Evolutionary conservation across 1,140 invertebrate genomes (phyloP).

Genomic region (Drosophila rufa): DNA sequence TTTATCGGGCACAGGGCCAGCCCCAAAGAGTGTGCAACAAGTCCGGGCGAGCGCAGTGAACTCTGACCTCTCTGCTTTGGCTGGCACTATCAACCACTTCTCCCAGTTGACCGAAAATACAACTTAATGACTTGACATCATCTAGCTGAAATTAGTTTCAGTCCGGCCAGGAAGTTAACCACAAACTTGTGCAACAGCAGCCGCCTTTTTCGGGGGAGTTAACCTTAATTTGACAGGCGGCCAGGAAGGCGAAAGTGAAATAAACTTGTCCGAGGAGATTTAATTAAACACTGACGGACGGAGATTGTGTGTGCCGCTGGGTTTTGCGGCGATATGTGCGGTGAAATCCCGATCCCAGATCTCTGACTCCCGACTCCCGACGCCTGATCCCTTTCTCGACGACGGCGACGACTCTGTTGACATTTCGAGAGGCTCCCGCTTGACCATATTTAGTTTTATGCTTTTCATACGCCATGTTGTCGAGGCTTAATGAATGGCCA

Average conservation of each 20-base stretch:
- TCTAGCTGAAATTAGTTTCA: slow-evolving; percentile 61
- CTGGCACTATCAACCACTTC: slow-evolving; percentile 16
- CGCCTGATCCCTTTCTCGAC: slow-evolving; percentile 27
- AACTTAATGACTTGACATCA: slow-evolving; percentile 59
- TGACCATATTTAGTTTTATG: slow-evolving; percentile 56
- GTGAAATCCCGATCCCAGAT: slow-evolving; percentile 23
- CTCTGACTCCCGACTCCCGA: neutral
- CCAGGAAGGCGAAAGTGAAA: slow-evolving; percentile 41
- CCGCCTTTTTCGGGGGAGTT: slow-evolving; percentile 12
- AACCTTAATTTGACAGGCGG: slow-evolving; percentile 69
- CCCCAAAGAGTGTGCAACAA: slow-evolving; percentile 42
- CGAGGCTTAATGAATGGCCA: slow-evolving; percentile 58
- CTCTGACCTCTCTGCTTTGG: slow-evolving; percentile 2
- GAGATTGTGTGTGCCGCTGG: slow-evolving; percentile 32
- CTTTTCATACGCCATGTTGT: slow-evolving; percentile 34
- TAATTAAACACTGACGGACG: slow-evolving; percentile 68
- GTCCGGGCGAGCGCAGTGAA: slow-evolving; percentile 15
- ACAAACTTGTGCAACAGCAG: slow-evolving; percentile 44
- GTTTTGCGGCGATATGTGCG: slow-evolving; percentile 22
- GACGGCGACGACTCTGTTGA: slow-evolving; percentile 47
- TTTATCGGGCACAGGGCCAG: neutral
- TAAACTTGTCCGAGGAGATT: slow-evolving; percentile 62
- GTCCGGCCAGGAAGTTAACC: slow-evolving; percentile 13
- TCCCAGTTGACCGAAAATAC: slow-evolving; percentile 54
- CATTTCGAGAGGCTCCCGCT: slow-evolving; percentile 42